Conservation (phyloP, 2,888 invertebrate genomes). For the Meiosimyza decipiens region DNA sequence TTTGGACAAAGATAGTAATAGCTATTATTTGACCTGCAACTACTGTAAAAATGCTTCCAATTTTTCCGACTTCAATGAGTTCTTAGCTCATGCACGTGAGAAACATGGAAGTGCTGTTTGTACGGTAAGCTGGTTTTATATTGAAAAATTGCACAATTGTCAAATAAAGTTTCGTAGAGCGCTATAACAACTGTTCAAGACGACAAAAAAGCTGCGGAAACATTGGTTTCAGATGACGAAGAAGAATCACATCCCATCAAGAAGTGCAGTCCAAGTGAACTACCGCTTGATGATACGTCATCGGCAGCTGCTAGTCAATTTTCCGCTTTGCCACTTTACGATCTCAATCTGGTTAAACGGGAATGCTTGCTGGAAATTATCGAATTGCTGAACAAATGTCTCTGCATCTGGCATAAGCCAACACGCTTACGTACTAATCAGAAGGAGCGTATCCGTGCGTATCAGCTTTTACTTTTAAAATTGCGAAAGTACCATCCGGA, state of each 20-base stretch:
- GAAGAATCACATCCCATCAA: not conserved
- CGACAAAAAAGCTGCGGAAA: not conserved
- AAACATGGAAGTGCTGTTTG: slow-evolving; percentile 27
- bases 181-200: not conserved
- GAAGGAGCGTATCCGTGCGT: slow-evolving; percentile 32
- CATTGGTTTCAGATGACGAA: not conserved
- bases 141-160: too few relatives aligned
- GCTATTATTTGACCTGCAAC: slow-evolving; percentile 33
- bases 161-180: not conserved
- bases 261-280: not conserved
- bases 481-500: slow-evolving; percentile 31
- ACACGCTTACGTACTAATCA: slow-evolving; percentile 30
- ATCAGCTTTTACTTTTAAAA: slow-evolving; percentile 31
- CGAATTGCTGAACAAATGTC: slow-evolving; percentile 32
- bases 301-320: not conserved
- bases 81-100: slow-evolving; percentile 27
- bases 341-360: not conserved
- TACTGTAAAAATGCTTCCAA: slow-evolving; percentile 22
- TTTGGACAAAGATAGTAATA: not conserved
- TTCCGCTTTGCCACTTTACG: not conserved
- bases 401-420: slow-evolving; percentile 39
- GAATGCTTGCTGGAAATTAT: slow-evolving; percentile 28
- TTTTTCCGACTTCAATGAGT: slow-evolving; percentile 33
- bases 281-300: slow-evolving; percentile 5
- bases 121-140: slow-evolving; percentile 16